Conservation (phyloP, 2,113 vertebrate species). For the Nycticorax nycticorax region DNA sequence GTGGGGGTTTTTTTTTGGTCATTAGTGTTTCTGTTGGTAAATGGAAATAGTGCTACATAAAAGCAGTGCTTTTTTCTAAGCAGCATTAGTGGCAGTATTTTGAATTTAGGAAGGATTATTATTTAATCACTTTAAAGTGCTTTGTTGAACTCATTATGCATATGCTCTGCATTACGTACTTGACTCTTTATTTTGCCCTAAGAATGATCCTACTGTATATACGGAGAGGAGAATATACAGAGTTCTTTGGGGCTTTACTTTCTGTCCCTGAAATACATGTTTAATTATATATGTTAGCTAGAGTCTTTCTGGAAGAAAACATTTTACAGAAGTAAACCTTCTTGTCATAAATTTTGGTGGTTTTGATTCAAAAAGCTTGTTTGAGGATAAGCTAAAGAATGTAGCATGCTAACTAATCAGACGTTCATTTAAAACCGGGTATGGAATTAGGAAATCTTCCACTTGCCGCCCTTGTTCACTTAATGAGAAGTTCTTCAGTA, state of each 20-base stretch:
- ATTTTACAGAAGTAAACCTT: not conserved
- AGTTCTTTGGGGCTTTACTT: not conserved
- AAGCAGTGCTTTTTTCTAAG: not conserved
- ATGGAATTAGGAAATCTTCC: not conserved
- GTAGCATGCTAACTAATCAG: not conserved
- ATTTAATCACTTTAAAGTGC: constrained; percentile 21
- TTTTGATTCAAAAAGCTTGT: not conserved
- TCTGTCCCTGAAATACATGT: not conserved
- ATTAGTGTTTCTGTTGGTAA: not conserved
- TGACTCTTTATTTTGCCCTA: not conserved
- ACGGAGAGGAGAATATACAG: not conserved
- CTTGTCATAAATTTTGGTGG: not conserved
- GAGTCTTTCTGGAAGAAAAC: not conserved
- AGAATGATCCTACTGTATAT: not conserved
- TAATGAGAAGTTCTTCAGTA: not conserved
- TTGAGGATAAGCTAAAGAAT: not conserved
- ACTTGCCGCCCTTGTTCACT: not conserved
- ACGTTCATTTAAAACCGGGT: not conserved
- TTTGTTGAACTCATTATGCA: not conserved
- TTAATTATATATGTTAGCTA: not conserved
- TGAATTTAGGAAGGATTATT: constrained; percentile 27
- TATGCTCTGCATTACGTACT: not conserved
- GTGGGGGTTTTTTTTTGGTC: not conserved
- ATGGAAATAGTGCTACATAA: not conserved
- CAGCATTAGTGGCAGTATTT: not conserved